Conservation (phyloP, 2,797 vertebrate genomes). For the Galago senegalensis region DNA sequence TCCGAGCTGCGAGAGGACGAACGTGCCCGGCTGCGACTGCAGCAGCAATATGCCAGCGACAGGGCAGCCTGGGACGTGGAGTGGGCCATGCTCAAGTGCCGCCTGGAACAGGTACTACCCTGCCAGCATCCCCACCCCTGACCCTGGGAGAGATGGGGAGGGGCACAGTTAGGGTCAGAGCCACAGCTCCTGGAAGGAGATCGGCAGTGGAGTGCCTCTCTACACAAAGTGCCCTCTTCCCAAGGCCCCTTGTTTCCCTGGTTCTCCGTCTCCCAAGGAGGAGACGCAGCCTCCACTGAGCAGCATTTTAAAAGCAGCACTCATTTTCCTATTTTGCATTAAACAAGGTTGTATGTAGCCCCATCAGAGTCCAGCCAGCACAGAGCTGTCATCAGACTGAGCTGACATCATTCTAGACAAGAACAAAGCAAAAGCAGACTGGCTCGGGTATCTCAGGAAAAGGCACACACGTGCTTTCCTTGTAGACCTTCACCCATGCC, state of each 20-base stretch:
- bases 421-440: background rate
- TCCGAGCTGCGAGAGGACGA: slow-evolving; percentile 94
- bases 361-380: accelerated
- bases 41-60: slow-evolving; percentile 95
- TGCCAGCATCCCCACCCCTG: accelerated
- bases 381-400: background rate
- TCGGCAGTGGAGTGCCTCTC: background rate
- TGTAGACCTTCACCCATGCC: background rate
- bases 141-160: background rate
- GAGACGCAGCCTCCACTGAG: accelerated
- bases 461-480: background rate
- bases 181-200: background rate
- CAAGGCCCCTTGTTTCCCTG: no score
- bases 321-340: background rate
- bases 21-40: slow-evolving; percentile 92
- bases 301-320: no score
- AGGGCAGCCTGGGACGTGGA: slow-evolving; percentile 97
- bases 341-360: no score
- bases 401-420: background rate
- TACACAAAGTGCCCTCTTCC: background rate
- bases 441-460: background rate
- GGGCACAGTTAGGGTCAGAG: background rate
- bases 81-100: slow-evolving; percentile 94
- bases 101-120: slow-evolving; percentile 92
- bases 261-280: no score